Evolutionary conservation across 1,140 invertebrate species (phyloP), one percentile per base, ranked within the genome.

Genomic region (Ephestia elutella): DNA sequence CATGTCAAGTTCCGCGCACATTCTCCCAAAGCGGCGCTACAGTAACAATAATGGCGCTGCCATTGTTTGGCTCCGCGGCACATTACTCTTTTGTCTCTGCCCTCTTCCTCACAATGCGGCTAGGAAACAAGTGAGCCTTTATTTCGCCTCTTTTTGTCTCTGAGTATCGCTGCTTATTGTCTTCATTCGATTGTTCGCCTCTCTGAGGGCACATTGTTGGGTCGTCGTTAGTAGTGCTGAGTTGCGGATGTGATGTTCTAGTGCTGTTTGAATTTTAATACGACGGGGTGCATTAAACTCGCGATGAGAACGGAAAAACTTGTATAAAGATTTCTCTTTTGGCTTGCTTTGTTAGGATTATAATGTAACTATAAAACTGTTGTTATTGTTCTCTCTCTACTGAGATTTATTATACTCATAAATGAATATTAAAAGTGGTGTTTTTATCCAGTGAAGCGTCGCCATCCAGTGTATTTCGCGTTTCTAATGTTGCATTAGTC

Each of bases 131-230:
- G 83, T 86, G 83, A 85, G 85, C 83, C 85, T 87, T 87, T 86
- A 87, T 87, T 87, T 87, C 85, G 83, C 83, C 82, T 86, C 83
- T 86, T 86, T 86, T 87, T 87, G 85, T 87, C 85, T 87, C 85
- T 78, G 85, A 87, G 85, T 87, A 86, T 87, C 85, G 85, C 82
- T 87, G 85, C 85, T 87, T 87, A 87, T 87, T 87, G 85, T 87
- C 85, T 87, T 87, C 85, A 87, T 87, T 87, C 85, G 85, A 87
- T 87, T 87, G 85, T 87, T 87, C 85, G 82, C 85, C 85, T 83
- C 85, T 87, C 82, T 82, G 75, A 86, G 83, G 83, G 85, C 83
- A 86, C 81, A 87, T 87, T 87, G 85, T 87, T 87, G 82, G 82
- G 80, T 70, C 71, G 82, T 87, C 82, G 85, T 86, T 87, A 87